Evolutionary conservation across 2,113 vertebrate genomes (phyloP), one percentile per base, ranked within the genome.

Genomic region (Chloropsis hardwickii): DNA sequence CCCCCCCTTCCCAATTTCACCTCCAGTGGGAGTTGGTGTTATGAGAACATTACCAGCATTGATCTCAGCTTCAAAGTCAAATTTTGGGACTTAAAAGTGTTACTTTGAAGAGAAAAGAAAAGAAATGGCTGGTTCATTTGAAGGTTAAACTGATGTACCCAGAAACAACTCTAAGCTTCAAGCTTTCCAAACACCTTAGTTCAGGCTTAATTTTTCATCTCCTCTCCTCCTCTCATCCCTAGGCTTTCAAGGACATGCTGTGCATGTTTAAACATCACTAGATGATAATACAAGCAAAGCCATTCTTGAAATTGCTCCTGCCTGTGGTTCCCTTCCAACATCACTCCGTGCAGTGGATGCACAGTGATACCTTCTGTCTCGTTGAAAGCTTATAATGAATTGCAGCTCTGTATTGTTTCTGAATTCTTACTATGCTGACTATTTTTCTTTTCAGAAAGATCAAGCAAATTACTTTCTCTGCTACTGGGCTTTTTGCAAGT

Each of bases 21-120:
- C 80, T 96, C 94, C 85, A 87, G 93, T 95, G 88, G 95, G 93
- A 96, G 77, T 89, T 92, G 89, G 92, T 95, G 94, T 95, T 92
- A 77, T 64, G 86, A 93, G 92, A 95, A 95, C 79, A 42, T 96
- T 86, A 95, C 89, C 83, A 89, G 90, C 90, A 89, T 93, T 95
- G 96, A 97, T 97, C 95, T 95, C 78, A 83, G 88, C 83, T 95
- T 97, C 96, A 96, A 95, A 92, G 97, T 94, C 96, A 95, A 92
- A 94, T 91, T 92, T 90, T 1, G 5, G 50, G 86, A 91, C 76
- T 88, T 94, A 28, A 79, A 92, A 88, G 53, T 81, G 92, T 88
- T 81, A 48, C 76, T 94, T 90, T 76, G 58, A 81, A 69, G 61
- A 79, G 50, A 90, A 37, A 37, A 79, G 57, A 81, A 40, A 86